Base-by-base conservation (phyloP, 2,888 invertebrate species). In the Cosmia pyralina region DNA sequence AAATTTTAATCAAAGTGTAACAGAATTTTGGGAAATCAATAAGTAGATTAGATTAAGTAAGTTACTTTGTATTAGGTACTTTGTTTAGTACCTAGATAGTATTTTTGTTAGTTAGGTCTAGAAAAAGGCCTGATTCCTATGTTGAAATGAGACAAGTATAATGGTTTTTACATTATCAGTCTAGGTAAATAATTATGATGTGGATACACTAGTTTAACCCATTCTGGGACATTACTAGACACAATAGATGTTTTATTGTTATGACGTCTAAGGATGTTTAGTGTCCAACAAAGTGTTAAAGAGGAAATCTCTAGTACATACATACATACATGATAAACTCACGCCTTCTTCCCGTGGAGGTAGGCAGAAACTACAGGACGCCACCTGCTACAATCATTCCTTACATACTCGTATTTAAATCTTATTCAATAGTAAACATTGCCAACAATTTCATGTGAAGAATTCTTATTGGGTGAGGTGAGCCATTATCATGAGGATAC, bases 1-100 rank as follows among this genome's bases (percentile, higher is more conserved):
- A 72, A 10, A 59, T 19, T 77, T 69, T 28, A 17, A 46, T 7
- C 13, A 19, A 22, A 22, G 38, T 62, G 62, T 52, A 28, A 57
- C 62, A 62, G 7, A 70, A 62, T 57, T 75, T 70, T 52, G 34
- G 44, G n/a, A 46, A 75, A 75, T 77, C 53, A 77, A 70, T 75
- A 77, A 38, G 22, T 2, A 77, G 77, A 55, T 76, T 55, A 62
- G 69, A 69, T 69, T 55, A 38, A 6, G 5, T 38, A 6, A 28
- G 28, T 28, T 41, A 59, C 13, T 58, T 77, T 55, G 34, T 55
- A n/a, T 6, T 71, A 50, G 13, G 52, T 52, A n/a, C n/a, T n/a
- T n/a, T n/a, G n/a, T n/a, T n/a, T n/a, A n/a, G n/a, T n/a, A 71
- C 41, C 22, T 41, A 19, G 52, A 74, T 65, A 50, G 44, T 22